These are phyloP conservation scores for Limosa lapponica DNA, from an alignment of 2,797 vertebrate species.

Conservation along the genomic window DNA sequence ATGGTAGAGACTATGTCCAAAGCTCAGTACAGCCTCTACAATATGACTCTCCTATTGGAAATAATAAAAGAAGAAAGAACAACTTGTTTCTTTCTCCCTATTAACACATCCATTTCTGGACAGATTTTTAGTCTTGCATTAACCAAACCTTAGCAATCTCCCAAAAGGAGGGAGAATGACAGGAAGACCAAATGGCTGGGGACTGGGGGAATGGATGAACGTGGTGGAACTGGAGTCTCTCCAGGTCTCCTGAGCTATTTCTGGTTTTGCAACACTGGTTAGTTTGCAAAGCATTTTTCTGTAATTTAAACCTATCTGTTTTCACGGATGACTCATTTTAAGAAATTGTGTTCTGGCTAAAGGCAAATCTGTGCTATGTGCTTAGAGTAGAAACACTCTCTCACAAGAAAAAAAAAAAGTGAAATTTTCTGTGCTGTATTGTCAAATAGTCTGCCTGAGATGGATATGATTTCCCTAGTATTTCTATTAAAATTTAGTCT, in stretches of 20 bases:
- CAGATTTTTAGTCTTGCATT: neutral
- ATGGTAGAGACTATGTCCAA: neutral
- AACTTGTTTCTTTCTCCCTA: neutral
- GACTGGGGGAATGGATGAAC: neutral
- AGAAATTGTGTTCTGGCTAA: neutral
- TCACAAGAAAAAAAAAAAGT: neutral
- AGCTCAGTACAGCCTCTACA: neutral
- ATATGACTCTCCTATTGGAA: neutral
- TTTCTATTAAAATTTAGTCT: neutral
- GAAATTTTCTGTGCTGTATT: neutral
- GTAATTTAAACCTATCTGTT: slow-evolving; percentile 37
- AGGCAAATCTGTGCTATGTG: neutral
- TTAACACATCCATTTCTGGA: slow-evolving; percentile 25
- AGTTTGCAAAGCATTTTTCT: slow-evolving; percentile 33
- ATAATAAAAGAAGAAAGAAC: neutral
- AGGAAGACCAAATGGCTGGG: neutral
- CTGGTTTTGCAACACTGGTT: slow-evolving; percentile 31
- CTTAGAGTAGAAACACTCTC: neutral
- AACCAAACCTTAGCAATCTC: neutral
- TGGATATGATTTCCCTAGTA: neutral
- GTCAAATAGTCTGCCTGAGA: neutral
- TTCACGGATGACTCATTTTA: slow-evolving; percentile 33
- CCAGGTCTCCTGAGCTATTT: slow-evolving; percentile 33
- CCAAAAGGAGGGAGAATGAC: neutral
- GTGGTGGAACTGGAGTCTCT: neutral